phyloP scores from a whole-genome alignment of 1,140 invertebrate genomes.

The Anadara kagoshimensis region DNA sequence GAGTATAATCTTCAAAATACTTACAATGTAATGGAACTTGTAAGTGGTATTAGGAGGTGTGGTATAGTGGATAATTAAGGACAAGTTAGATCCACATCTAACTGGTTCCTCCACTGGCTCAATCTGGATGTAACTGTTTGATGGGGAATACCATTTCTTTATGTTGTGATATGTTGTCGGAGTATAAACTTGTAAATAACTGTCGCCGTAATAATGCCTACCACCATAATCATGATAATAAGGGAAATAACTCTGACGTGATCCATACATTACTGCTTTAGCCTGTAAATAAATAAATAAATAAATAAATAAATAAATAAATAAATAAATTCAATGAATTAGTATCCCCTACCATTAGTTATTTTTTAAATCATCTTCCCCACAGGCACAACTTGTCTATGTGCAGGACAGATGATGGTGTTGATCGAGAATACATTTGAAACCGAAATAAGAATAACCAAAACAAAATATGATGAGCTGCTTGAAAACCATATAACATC shows the following conservation, averaged over 20 bases:
- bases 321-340: no score
- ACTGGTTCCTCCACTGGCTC: conserved; percentile 38
- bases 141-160: conserved; percentile 70
- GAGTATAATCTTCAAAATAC: no score
- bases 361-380: no score
- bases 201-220: conserved; percentile 1
- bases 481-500: no score
- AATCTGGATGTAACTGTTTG: conserved; percentile 69
- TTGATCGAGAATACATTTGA: no score
- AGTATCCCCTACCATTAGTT: no score
- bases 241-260: not conserved
- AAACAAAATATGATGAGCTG: no score
- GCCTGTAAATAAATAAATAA: conserved; percentile 4
- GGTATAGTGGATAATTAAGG: conserved; percentile 64
- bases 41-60: conserved; percentile 49
- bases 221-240: no score
- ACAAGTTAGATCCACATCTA: conserved; percentile 55
- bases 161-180: conserved; percentile 40
- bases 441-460: no score
- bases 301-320: not conserved
- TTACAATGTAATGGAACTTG: conserved; percentile 46
- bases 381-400: no score
- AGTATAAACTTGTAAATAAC: conserved; percentile 29
- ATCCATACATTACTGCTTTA: conserved; percentile 11
- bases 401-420: no score